Conservation (phyloP, 2,113 vertebrate species). For the Ammospiza caudacuta region DNA sequence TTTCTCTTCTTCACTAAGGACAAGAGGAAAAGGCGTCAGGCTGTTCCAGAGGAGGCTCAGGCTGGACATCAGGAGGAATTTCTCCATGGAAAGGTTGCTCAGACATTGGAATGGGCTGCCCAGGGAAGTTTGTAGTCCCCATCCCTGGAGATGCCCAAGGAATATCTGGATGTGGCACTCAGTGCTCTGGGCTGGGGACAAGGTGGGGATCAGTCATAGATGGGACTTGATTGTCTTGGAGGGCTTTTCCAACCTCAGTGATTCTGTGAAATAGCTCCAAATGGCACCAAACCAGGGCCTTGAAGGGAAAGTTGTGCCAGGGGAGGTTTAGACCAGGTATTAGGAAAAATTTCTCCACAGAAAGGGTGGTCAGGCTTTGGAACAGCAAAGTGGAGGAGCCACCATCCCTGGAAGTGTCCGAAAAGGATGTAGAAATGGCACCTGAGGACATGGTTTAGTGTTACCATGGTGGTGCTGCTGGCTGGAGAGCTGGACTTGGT, state of each 20-base stretch:
- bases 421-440: background rate
- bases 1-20: background rate
- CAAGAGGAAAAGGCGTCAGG: background rate
- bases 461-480: background rate
- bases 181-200: background rate
- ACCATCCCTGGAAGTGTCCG: background rate
- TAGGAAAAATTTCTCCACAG: background rate
- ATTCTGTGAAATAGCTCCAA: background rate
- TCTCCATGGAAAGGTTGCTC: background rate
- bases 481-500: background rate
- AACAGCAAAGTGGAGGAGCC: background rate
- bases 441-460: background rate
- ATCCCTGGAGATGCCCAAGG: background rate
- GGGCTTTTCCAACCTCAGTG: background rate
- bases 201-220: background rate
- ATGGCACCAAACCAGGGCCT: background rate
- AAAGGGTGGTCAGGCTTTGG: background rate
- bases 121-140: background rate
- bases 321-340: background rate
- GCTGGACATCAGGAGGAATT: background rate
- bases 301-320: background rate
- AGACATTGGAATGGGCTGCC: background rate
- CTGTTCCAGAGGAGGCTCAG: background rate
- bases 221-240: background rate
- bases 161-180: rapidly evolving